phyloP scores from a whole-genome alignment of 2,888 invertebrate species.

The Xanthia icteritia region DNA sequence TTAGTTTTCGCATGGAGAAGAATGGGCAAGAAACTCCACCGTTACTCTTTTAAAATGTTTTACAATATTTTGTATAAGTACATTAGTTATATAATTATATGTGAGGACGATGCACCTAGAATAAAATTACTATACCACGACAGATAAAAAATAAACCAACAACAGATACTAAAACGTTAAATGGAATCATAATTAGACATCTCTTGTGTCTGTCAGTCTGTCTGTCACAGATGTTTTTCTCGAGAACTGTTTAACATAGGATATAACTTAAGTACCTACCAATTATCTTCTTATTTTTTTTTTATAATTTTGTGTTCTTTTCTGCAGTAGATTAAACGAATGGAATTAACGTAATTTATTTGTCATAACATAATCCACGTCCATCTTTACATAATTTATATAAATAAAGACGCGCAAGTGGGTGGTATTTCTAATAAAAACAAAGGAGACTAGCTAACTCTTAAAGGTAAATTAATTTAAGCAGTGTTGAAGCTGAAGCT shows the following conservation, averaged over 20 bases:
- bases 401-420: constrained; percentile 43
- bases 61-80: no score
- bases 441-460: constrained; percentile 54
- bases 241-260: not conserved
- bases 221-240: not conserved
- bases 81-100: no score
- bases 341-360: constrained; percentile 49
- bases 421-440: constrained; percentile 64
- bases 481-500: constrained; percentile 43
- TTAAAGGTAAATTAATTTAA: constrained; percentile 69
- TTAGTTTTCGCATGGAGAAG: no score
- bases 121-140: no score
- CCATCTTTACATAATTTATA: constrained; percentile 49
- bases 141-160: no score
- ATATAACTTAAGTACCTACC: not conserved
- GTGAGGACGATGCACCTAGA: no score
- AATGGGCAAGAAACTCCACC: no score
- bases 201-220: no score
- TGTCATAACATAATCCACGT: constrained; percentile 37
- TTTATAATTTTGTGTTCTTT: not conserved
- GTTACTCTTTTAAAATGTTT: no score
- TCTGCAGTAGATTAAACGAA: constrained; percentile 19
- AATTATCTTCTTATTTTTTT: not conserved
- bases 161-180: no score
- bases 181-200: not conserved